Evolutionary conservation across 2,888 invertebrate species (phyloP).

Genomic region (Galerucella nymphaeae): DNA sequence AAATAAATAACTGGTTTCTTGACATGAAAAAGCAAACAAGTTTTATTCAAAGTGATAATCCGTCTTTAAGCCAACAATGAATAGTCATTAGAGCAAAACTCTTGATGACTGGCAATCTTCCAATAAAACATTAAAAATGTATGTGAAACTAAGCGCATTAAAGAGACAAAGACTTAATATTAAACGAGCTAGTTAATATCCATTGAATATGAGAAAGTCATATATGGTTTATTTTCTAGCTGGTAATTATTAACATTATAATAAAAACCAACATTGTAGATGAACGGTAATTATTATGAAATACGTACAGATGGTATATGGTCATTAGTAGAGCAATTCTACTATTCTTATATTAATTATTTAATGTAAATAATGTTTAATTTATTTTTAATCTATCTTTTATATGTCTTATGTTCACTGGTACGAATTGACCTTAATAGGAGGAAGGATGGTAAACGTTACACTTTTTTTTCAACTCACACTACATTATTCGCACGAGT

Average conservation of each 20-base stretch:
- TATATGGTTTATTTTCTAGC: conserved; percentile 50
- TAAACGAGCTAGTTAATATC: conserved; percentile 25
- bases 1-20: no score
- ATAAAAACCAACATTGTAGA: conserved; percentile 45
- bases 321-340: conserved; percentile 44
- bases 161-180: conserved; percentile 33
- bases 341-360: conserved; percentile 40
- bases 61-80: conserved; percentile 3
- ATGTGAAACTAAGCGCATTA: conserved; percentile 29
- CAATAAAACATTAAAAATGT: conserved; percentile 27
- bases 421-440: conserved; percentile 20
- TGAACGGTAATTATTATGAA: conserved; percentile 50
- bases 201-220: conserved; percentile 48
- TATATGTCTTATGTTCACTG: conserved; percentile 11
- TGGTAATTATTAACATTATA: conserved; percentile 51
- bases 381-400: conserved; percentile 47
- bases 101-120: conserved; percentile 16
- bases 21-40: neutral
- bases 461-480: neutral
- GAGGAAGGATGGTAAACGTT: neutral
- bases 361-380: conserved; percentile 45
- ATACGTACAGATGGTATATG: conserved; percentile 43
- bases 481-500: no score
- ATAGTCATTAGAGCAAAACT: conserved; percentile 3
- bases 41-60: neutral